Percentiles rank a stretch among this genome's conserved stretches.
These are phyloP conservation scores for Artibeus lituratus DNA, from an alignment of 2,797 vertebrate species.

Conservation along the genomic window DNA sequence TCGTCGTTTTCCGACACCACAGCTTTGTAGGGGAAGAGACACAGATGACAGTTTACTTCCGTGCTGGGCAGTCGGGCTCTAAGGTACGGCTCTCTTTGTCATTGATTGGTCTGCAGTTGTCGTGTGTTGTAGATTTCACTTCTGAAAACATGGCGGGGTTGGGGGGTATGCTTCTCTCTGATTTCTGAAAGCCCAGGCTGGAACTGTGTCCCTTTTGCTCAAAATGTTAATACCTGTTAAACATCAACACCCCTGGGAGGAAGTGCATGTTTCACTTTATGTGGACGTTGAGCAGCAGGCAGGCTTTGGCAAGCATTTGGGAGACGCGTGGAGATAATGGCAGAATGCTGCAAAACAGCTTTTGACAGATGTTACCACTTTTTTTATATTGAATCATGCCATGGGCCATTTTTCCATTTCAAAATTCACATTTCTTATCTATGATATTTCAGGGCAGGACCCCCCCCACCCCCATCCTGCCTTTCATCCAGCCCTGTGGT, in stretches of 20 bases:
- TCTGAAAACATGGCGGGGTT: background rate
- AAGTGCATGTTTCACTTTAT: background rate
- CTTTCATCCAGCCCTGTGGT: background rate
- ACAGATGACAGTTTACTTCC: background rate
- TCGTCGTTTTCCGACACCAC: background rate
- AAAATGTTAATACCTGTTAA: background rate
- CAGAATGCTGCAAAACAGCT: background rate
- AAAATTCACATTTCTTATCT: background rate
- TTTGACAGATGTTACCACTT: background rate
- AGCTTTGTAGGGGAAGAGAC: background rate
- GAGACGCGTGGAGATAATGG: background rate
- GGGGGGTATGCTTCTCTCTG: background rate
- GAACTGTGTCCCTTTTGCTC: background rate
- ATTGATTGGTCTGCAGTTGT: background rate
- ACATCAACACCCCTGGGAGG: background rate
- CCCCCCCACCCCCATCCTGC: background rate
- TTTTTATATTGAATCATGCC: background rate
- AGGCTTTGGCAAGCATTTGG: background rate
- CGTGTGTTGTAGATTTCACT: background rate
- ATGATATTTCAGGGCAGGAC: constrained; percentile 2
- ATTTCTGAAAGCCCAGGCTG: background rate
- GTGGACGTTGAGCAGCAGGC: background rate
- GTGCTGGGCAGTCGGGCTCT: background rate
- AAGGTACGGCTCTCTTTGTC: background rate
- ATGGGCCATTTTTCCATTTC: background rate